A percentile compares a stretch with the other conserved stretches of the same genome.
Evolutionary conservation across 1,140 invertebrate species (phyloP).

Genomic region (Temnothorax curvispinosus): DNA sequence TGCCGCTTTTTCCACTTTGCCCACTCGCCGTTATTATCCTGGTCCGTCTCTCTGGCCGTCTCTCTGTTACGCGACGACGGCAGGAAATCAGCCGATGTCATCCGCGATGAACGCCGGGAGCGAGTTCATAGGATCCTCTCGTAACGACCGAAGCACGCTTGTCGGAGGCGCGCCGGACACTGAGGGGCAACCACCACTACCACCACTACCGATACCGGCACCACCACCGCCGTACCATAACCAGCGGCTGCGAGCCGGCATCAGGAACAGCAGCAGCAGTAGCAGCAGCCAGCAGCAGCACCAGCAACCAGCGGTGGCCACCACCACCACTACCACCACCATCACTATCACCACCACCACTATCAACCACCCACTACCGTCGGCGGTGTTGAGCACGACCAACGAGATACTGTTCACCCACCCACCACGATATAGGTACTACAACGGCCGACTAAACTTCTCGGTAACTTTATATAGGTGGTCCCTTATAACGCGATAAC

Average conservation of each 20-base stretch:
- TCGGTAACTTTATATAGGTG: slow-evolving; percentile 77
- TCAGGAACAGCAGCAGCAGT: slow-evolving; percentile 60
- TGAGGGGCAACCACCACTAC: slow-evolving; percentile 83
- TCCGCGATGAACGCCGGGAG: slow-evolving; percentile 63
- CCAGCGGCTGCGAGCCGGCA: slow-evolving; percentile 43
- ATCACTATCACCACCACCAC: slow-evolving; percentile 35
- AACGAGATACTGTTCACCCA: slow-evolving; percentile 80
- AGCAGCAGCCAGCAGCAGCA: slow-evolving; percentile 59
- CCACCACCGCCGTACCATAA: slow-evolving; percentile 42
- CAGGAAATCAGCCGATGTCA: slow-evolving; percentile 63
- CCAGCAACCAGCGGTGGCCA: slow-evolving; percentile 65
- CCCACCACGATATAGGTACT: slow-evolving; percentile 79
- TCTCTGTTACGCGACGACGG: slow-evolving; percentile 36
- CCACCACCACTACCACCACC: slow-evolving; percentile 41
- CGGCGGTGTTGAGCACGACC: slow-evolving; percentile 69
- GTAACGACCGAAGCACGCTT: slow-evolving; percentile 83
- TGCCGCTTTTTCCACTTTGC: slow-evolving; percentile 14
- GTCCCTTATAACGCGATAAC: slow-evolving; percentile 66
- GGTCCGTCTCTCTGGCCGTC: background rate
- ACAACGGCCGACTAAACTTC: slow-evolving; percentile 78
- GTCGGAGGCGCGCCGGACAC: slow-evolving; percentile 85
- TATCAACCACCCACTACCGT: slow-evolving; percentile 58
- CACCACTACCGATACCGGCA: slow-evolving; percentile 65
- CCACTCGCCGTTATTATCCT: slow-evolving; percentile 7
- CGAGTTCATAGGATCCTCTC: slow-evolving; percentile 64